Conservation (phyloP, 2,113 vertebrate species). For the Etheostoma spectabile region DNA sequence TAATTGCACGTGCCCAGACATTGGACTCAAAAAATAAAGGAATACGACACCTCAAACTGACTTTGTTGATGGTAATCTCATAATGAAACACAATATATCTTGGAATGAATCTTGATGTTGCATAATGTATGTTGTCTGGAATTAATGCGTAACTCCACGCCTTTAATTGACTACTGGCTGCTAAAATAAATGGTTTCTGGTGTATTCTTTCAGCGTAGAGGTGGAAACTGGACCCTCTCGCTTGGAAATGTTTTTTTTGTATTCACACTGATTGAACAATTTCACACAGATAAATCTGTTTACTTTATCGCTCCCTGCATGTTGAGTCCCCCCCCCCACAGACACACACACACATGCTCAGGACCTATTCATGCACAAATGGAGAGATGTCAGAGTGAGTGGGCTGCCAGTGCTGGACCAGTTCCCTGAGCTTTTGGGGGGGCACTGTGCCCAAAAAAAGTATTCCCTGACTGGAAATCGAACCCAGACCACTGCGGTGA, state of each 20-base stretch:
- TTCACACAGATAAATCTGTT: neutral
- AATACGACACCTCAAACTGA: neutral
- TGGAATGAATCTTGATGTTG: neutral
- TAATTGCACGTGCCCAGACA: neutral
- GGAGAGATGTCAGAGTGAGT: too few relatives aligned
- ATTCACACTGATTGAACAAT: neutral
- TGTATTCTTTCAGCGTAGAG: neutral
- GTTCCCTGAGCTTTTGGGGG: too few relatives aligned
- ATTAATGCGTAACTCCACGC: slow-evolving; percentile 7
- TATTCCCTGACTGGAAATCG: slow-evolving; percentile 36
- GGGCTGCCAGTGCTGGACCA: too few relatives aligned
- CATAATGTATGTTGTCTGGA: slow-evolving; percentile 21
- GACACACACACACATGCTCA: too few relatives aligned
- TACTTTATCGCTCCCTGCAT: neutral
- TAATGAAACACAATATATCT: slow-evolving; percentile 4
- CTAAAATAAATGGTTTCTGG: neutral
- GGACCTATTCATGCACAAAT: too few relatives aligned
- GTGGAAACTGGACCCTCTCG: neutral
- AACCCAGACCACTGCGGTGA: too few relatives aligned
- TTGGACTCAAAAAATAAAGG: neutral
- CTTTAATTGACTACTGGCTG: neutral
- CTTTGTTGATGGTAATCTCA: neutral
- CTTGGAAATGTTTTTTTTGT: neutral
- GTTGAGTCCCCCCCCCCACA: neutral
- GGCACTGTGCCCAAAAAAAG: too few relatives aligned